Conservation (phyloP, 2,888 invertebrate species). For the Cheilosia variabilis region DNA sequence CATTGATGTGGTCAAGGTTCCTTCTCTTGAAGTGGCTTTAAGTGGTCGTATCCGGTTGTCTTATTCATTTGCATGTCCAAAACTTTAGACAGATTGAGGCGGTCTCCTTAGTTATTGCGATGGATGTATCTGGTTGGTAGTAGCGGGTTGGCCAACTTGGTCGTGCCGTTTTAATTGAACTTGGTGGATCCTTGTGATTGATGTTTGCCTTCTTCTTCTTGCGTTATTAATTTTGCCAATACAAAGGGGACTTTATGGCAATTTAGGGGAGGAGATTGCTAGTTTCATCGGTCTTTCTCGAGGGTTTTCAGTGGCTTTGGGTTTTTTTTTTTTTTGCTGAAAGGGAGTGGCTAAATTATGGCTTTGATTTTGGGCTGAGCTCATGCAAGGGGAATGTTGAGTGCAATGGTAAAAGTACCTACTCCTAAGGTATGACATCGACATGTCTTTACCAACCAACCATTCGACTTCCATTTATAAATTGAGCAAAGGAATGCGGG, state of each 20-base stretch:
- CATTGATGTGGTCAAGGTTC: conserved; percentile 73
- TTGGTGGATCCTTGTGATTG: conserved; percentile 6
- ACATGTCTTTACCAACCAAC: no score
- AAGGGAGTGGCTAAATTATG: no score
- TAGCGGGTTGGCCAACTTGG: conserved; percentile 15
- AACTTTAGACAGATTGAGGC: conserved; percentile 70
- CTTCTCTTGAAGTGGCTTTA: conserved; percentile 62
- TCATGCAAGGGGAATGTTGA: no score
- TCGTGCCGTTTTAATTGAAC: conserved; percentile 21
- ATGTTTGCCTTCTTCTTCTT: conserved; percentile 25
- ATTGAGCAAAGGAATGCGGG: no score
- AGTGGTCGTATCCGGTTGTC: conserved; percentile 75
- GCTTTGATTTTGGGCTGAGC: no score
- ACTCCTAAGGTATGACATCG: no score
- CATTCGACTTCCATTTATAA: no score
- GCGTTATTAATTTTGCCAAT: conserved; percentile 1
- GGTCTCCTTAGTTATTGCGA: conserved; percentile 34
- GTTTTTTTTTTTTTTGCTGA: conserved; percentile 45
- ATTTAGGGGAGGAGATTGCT: conserved; percentile 18
- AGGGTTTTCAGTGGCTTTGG: conserved; percentile 21
- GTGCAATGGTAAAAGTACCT: no score
- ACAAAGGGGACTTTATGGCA: conserved; percentile 24
- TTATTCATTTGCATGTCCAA: conserved; percentile 69
- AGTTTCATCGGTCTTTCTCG: conserved; percentile 26
- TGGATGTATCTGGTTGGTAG: neutral